Percentiles rank a stretch among this genome's conserved stretches.
Conservation (phyloP, 2,113 vertebrate genomes). For the Erythrocercus mccallii region DNA sequence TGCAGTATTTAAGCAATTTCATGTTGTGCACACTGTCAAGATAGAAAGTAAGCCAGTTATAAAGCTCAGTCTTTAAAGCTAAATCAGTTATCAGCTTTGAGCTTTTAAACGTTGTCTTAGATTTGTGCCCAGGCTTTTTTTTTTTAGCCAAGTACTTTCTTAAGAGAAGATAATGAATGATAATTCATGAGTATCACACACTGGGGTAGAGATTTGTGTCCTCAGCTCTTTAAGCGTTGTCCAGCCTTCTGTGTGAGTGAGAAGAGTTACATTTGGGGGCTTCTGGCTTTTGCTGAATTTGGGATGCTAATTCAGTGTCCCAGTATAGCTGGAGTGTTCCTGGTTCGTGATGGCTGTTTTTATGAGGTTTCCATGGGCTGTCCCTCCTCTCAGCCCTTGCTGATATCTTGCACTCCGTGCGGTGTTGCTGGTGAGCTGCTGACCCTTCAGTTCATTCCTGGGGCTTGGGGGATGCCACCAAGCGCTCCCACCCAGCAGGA, state of each 20-base stretch:
- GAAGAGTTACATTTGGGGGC: accelerated
- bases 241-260: background rate
- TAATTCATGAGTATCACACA: background rate
- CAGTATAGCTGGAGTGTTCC: background rate
- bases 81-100: background rate
- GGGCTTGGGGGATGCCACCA: background rate
- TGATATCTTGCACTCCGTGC: background rate
- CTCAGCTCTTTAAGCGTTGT: background rate
- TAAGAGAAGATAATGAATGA: background rate
- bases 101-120: background rate
- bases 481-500: accelerated
- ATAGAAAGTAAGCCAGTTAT: background rate
- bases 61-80: background rate
- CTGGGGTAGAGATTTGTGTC: background rate
- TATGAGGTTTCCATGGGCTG: background rate
- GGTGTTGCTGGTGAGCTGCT: background rate
- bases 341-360: background rate
- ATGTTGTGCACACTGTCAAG: background rate
- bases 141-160: background rate
- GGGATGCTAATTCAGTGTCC: background rate
- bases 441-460: background rate
- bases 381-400: background rate
- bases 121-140: background rate
- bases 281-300: background rate
- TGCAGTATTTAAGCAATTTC: background rate